Evolutionary conservation across 37 sponge, comb jelly and placozoan genomes (phyloP), one percentile per base, ranked within the genome.

Genomic region (Axinella damicornis): DNA sequence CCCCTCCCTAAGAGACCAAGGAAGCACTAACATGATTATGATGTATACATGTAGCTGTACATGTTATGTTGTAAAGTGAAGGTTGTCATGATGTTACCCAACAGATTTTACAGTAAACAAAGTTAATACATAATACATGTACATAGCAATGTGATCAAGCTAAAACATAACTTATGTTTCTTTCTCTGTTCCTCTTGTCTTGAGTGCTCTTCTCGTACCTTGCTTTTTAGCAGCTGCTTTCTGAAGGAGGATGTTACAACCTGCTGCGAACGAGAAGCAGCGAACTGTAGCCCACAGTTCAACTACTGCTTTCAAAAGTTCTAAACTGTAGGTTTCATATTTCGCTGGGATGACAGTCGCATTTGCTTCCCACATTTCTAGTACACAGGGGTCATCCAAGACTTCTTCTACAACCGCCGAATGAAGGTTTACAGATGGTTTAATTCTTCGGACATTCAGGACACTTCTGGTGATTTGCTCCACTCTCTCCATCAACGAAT

Each of bases 131-230:
- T 69, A 46, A 12, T 46, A 46, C 9, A 9, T 9, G 9, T 12
- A 46, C 46, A 46, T 46, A 46, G 46, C 9, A 46, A 4, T 12
- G 46, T 46, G 9, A 4, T 25, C 67, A 66, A 66, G 24, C 27
- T 1, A 69, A 2, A 25, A 12, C 9, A 46, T 46, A 69, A 22
- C 31, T 33, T 32, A 32, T 67, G 69, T 6, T 5, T 67, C 69
- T 31, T 67, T 67, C 6, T 67, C 69, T 58, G 34, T 33, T 67
- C 69, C 69, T 35, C 31, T 67, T 5, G 4, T 27, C 20, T 80
- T 69, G 1, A 80, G 57, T 12, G 58, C 69, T 58, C 69, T 80
- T 53, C 81, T 80, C 27, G 81, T 80, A 14, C 58, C 81, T 35
- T 65, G 65, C 25, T 79, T 65, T 62, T 38, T 41, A 35, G 36